Conservation (phyloP, 1,140 invertebrate species). For the Drosophila ercepeae region DNA sequence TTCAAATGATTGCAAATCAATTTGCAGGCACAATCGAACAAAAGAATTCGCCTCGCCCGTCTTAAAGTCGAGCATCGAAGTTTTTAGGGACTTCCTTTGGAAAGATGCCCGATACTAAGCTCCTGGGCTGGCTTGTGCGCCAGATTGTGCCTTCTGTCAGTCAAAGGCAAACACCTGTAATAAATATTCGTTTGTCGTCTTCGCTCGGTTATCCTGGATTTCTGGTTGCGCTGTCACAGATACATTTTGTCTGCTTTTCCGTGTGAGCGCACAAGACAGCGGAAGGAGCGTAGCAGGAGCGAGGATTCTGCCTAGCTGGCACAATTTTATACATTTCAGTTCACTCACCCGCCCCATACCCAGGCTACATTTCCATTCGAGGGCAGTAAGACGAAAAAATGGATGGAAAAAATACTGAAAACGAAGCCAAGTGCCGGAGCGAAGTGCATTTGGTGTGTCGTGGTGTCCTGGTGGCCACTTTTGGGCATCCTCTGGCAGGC, state of each 20-base stretch:
- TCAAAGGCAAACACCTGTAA: conserved; percentile 81
- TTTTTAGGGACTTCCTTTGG: not conserved
- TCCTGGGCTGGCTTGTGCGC: conserved; percentile 6
- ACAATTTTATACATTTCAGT: conserved; percentile 54
- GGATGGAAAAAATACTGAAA: conserved; percentile 16
- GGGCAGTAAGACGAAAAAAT: not conserved
- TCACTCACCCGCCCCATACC: conserved; percentile 11
- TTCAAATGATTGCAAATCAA: conserved; percentile 40
- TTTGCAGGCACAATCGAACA: conserved; percentile 41
- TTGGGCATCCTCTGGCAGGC: not conserved
- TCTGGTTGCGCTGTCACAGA: conserved; percentile 65
- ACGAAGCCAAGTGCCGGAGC: conserved; percentile 40
- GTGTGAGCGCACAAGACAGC: conserved; percentile 61
- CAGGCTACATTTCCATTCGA: conserved; percentile 43
- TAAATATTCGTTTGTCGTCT: conserved; percentile 81
- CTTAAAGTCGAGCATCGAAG: conserved; percentile 28
- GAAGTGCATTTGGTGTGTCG: conserved; percentile 45
- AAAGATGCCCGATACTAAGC: conserved; percentile 15
- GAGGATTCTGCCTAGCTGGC: conserved; percentile 59
- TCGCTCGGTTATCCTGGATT: conserved; percentile 70
- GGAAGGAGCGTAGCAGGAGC: conserved; percentile 1
- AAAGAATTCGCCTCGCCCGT: not conserved
- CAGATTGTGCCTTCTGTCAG: conserved; percentile 66
- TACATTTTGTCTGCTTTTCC: conserved; percentile 79
- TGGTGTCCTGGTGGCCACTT: conserved; percentile 16